Evolutionary conservation across 1,140 invertebrate species (phyloP).

Genomic region (Achatina immaculata): DNA sequence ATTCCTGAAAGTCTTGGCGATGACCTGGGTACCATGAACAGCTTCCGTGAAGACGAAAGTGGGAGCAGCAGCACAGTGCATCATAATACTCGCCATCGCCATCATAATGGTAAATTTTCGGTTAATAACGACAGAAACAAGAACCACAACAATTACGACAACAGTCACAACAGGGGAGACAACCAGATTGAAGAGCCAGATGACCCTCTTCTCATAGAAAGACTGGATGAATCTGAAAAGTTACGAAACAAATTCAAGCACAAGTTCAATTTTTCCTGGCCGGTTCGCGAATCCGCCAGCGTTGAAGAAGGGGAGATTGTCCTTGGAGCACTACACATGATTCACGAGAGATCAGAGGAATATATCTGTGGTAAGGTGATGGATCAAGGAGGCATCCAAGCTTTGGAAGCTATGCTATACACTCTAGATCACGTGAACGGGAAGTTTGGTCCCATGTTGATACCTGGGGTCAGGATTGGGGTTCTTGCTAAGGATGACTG

Average conservation of each 20-base stretch:
- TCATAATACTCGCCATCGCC: not conserved
- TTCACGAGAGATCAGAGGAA: conserved; percentile 88
- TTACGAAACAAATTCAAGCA: conserved; percentile 34
- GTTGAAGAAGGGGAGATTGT: conserved; percentile 84
- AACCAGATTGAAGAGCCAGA: not conserved
- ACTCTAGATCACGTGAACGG: conserved; percentile 87
- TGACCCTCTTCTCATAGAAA: not conserved
- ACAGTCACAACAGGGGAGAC: not conserved
- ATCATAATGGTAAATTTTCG: not conserved
- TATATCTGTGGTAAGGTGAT: conserved; percentile 89
- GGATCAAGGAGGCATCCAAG: conserved; percentile 91
- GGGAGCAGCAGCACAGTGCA: not conserved
- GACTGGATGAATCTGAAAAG: conserved; percentile 32
- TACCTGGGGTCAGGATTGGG: conserved; percentile 84
- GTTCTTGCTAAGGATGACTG: conserved; percentile 94
- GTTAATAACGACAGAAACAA: conserved; percentile 11
- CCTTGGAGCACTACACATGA: conserved; percentile 94
- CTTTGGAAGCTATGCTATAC: conserved; percentile 92
- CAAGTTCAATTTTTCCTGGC: conserved; percentile 77
- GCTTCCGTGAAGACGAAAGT: not conserved
- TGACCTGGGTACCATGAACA: too few relatives aligned
- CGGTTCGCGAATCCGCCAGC: conserved; percentile 84
- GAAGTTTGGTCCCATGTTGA: conserved; percentile 28
- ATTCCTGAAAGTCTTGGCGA: not conserved
- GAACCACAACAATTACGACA: not conserved